Percentiles rank a stretch among this genome's conserved stretches.
Evolutionary conservation across 1,140 invertebrate species (phyloP).

Genomic region (Magallana gigas): DNA sequence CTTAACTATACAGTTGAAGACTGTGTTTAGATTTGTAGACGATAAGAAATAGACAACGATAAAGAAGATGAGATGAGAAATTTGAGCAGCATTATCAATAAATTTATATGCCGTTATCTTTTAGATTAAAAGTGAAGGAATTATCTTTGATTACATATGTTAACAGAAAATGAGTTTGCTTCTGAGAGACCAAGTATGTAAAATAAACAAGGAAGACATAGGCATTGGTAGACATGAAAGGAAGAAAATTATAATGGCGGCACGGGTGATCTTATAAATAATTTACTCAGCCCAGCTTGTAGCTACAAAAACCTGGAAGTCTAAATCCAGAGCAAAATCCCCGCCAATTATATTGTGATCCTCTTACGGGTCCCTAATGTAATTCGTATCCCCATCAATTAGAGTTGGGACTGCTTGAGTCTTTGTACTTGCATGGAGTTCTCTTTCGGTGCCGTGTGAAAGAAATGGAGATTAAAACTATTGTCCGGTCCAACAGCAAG

Average conservation of each 20-base stretch:
- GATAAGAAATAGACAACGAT: too few species aligned
- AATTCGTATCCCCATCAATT: constrained; percentile 34
- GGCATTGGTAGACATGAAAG: not conserved
- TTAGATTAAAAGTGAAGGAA: too few species aligned
- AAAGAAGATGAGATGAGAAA: too few species aligned
- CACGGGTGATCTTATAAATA: constrained; percentile 1
- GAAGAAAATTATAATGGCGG: constrained; percentile 2
- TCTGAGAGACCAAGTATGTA: too few species aligned
- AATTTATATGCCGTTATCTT: too few species aligned
- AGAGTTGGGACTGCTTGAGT: not conserved
- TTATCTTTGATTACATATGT: too few species aligned
- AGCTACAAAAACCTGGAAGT: constrained; percentile 31
- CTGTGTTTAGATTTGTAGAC: too few species aligned
- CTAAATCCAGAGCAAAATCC: constrained; percentile 15
- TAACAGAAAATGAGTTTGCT: too few species aligned
- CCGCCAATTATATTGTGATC: constrained; percentile 27
- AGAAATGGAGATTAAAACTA: constrained; percentile 30
- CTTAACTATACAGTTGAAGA: too few species aligned
- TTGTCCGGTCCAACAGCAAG: constrained; percentile 33
- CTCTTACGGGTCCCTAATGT: constrained; percentile 36
- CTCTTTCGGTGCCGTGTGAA: constrained; percentile 34
- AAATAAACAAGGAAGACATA: too few species aligned
- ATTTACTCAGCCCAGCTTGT: constrained; percentile 4
- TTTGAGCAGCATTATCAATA: too few species aligned
- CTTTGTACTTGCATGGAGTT: constrained; percentile 7